phyloP scores from a whole-genome alignment of 2,888 invertebrate species.

The Papilio protenor region DNA sequence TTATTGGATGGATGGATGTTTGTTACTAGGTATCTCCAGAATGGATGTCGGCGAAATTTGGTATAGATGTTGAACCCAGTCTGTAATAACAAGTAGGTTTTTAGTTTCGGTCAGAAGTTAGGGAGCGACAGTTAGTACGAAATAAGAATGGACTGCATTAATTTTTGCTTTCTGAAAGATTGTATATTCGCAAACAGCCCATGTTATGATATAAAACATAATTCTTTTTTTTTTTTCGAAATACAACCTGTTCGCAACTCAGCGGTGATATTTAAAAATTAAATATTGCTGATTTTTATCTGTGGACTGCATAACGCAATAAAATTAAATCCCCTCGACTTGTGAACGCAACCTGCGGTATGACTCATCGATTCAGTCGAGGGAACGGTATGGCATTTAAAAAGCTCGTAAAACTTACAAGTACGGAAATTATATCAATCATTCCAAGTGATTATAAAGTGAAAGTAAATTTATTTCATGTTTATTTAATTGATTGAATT shows the following conservation, averaged over 20 bases:
- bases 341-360: not conserved
- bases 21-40: too few species aligned
- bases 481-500: conserved; percentile 4
- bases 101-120: too few species aligned
- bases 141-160: too few species aligned
- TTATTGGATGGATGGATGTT: too few species aligned
- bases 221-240: not conserved
- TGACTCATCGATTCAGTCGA: conserved; percentile 31
- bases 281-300: conserved; percentile 7
- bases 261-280: conserved; percentile 6
- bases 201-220: not conserved
- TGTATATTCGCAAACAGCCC: not conserved
- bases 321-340: conserved; percentile 21
- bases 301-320: conserved; percentile 23
- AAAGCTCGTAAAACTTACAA: conserved; percentile 11
- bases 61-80: too few species aligned
- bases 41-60: too few species aligned
- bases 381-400: conserved; percentile 36
- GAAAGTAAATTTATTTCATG: not conserved
- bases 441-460: not conserved
- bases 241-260: not conserved
- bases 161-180: too few species aligned
- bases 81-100: too few species aligned
- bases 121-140: too few species aligned
- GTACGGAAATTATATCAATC: conserved; percentile 13